These are phyloP conservation scores for Cosmopolites sordidus DNA, from an alignment of 2,888 invertebrate species.

Conservation along the genomic window DNA sequence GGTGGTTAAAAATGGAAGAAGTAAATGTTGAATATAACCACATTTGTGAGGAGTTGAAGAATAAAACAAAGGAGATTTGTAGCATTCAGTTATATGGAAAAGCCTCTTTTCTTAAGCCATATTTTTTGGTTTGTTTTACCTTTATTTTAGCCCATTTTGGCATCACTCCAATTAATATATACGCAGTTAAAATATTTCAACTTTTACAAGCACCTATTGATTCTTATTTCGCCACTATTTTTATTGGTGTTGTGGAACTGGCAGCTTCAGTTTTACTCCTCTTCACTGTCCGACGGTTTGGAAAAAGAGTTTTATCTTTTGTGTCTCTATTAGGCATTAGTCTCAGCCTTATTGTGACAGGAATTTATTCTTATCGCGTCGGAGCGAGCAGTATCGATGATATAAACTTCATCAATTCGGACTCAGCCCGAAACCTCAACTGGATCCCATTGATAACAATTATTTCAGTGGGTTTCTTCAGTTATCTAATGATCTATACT, in stretches of 20 bases:
- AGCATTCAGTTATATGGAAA: constrained; percentile 49
- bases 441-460: constrained; percentile 69
- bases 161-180: constrained; percentile 68
- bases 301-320: constrained; percentile 66
- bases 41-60: constrained; percentile 40
- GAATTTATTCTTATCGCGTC: constrained; percentile 51
- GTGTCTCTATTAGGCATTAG: constrained; percentile 65
- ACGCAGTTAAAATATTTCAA: constrained; percentile 70
- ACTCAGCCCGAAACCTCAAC: constrained; percentile 17
- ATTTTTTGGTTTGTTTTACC: constrained; percentile 58
- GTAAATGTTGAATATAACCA: constrained; percentile 58
- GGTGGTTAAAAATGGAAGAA: constrained; percentile 62
- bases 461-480: constrained; percentile 62
- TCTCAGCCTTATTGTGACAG: constrained; percentile 60
- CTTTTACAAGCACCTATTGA: constrained; percentile 69
- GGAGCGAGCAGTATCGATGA: constrained; percentile 37
- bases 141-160: constrained; percentile 76
- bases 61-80: constrained; percentile 17
- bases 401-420: constrained; percentile 20
- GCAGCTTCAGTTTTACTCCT: constrained; percentile 65
- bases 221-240: constrained; percentile 69
- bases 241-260: constrained; percentile 67
- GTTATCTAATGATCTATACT: constrained; percentile 65
- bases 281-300: constrained; percentile 63
- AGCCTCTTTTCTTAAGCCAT: constrained; percentile 65